Conservation (phyloP, 2,888 invertebrate genomes). For the Villa cingulata region DNA sequence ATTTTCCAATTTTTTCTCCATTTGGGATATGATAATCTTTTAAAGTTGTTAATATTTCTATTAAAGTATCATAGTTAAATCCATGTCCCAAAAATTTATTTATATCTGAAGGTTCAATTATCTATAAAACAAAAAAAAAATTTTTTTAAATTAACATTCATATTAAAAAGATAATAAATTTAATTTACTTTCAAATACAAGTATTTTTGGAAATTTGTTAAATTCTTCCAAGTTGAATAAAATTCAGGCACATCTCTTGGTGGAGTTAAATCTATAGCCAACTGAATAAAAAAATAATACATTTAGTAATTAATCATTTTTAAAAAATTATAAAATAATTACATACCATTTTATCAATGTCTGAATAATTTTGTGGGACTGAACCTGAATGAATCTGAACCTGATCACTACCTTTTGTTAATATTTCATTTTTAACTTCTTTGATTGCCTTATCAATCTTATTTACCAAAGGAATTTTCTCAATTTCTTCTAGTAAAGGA, state of each 20-base stretch:
- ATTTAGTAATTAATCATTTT: too few species aligned
- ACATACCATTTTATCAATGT: too few species aligned
- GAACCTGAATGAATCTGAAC: too few species aligned
- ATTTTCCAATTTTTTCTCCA: constrained; percentile 17
- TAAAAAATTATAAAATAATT: too few species aligned
- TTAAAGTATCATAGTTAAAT: constrained; percentile 28
- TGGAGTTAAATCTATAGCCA: constrained; percentile 17
- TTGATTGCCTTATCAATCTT: too few species aligned
- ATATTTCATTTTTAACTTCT: too few species aligned
- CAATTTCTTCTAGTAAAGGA: constrained; percentile 20
- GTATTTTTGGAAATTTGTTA: constrained; percentile 26
- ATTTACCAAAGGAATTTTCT: constrained; percentile 17
- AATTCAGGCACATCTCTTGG: constrained; percentile 31
- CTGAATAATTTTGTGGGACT: too few species aligned
- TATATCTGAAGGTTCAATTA: constrained; percentile 24
- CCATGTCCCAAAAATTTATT: constrained; percentile 31
- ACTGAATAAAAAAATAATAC: too few species aligned
- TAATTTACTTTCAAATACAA: constrained; percentile 26
- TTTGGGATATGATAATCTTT: constrained; percentile 27
- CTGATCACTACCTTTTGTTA: too few species aligned
- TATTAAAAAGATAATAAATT: neutral
- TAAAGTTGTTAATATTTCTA: constrained; percentile 24
- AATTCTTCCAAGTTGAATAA: constrained; percentile 31
- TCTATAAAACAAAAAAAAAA: constrained; percentile 15
- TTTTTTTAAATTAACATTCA: neutral